These are phyloP conservation scores for Phenganax subtilis DNA, from an alignment of 92 coral and sea anemone species.

Conservation along the genomic window DNA sequence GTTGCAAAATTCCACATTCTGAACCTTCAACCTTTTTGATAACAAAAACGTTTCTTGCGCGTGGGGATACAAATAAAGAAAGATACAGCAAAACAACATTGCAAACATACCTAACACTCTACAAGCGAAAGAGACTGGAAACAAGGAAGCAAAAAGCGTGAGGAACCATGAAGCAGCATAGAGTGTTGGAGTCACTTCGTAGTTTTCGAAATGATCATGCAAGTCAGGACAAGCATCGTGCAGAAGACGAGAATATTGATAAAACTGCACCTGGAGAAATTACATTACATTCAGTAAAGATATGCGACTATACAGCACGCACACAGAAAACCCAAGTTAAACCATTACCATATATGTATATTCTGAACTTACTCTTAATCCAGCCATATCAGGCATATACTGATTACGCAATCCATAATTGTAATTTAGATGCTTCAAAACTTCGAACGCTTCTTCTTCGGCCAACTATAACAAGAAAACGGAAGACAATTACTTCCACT, in stretches of 20 bases:
- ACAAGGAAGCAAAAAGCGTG: constrained; percentile 90
- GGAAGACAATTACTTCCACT: not conserved
- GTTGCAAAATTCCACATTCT: too few species aligned
- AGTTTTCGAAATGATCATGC: constrained; percentile 72
- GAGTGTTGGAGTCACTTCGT: constrained; percentile 84
- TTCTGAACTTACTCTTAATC: constrained; percentile 64
- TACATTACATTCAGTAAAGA: too few species aligned
- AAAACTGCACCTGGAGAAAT: constrained; percentile 72
- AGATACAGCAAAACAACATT: not conserved
- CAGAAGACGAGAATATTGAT: constrained; percentile 78
- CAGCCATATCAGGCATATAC: constrained; percentile 92
- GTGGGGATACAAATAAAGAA: not conserved
- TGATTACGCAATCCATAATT: constrained; percentile 69
- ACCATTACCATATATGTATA: not conserved
- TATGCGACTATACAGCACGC: too few species aligned
- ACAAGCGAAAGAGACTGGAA: constrained; percentile 85
- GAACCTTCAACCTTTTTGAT: too few species aligned
- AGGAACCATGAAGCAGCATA: constrained; percentile 98
- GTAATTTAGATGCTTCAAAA: constrained; percentile 68
- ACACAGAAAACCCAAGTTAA: not conserved
- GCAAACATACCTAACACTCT: constrained; percentile 78
- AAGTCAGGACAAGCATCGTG: constrained; percentile 71
- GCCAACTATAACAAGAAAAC: constrained; percentile 30
- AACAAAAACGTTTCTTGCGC: too few species aligned
- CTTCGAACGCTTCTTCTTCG: constrained; percentile 79